A percentile compares a stretch with the other conserved stretches of the same genome.
Conservation (phyloP, 2,888 invertebrate genomes). For the Drosophila merina region DNA sequence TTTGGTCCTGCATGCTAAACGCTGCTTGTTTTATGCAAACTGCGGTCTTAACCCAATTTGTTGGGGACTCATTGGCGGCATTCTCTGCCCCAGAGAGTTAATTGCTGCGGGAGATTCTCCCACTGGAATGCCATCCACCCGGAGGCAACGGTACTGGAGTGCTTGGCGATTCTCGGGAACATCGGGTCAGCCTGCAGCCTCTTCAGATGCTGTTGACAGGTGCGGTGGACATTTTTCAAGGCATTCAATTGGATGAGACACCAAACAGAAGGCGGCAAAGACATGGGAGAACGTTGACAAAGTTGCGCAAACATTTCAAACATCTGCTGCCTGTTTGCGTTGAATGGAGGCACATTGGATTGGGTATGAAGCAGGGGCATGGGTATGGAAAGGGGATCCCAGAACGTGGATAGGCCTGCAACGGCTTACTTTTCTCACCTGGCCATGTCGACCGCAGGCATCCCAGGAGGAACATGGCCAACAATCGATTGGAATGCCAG, state of each 20-base stretch:
- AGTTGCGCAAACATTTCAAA: constrained; percentile 70
- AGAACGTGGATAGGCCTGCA: constrained; percentile 19
- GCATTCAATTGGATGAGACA: constrained; percentile 57
- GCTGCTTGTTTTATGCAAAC: constrained; percentile 55
- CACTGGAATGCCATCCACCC: constrained; percentile 24
- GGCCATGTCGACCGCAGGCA: constrained; percentile 45
- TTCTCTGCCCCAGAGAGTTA: constrained; percentile 16
- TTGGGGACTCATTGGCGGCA: constrained; percentile 13
- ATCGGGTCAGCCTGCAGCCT: constrained; percentile 35
- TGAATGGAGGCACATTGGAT: constrained; percentile 38
- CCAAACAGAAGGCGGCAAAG: constrained; percentile 31
- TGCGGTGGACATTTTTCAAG: constrained; percentile 61
- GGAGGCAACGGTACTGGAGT: constrained; percentile 55
- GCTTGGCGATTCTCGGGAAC: constrained; percentile 35
- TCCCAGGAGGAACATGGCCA: constrained; percentile 58
- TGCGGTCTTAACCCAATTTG: constrained; percentile 61
- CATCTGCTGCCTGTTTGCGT: constrained; percentile 61
- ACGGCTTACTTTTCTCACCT: constrained; percentile 73
- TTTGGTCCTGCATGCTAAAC: constrained; percentile 29
- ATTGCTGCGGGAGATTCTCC: constrained; percentile 33
- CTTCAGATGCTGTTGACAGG: constrained; percentile 60
- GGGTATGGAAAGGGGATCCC: neutral
- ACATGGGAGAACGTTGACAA: constrained; percentile 55
- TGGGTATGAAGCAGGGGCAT: constrained; percentile 9
- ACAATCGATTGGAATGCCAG: constrained; percentile 72